A percentile compares a stretch with the other conserved stretches of the same genome.
These are phyloP conservation scores for Spheniscus mendiculus DNA, from an alignment of 2,113 vertebrate species.

Conservation along the genomic window DNA sequence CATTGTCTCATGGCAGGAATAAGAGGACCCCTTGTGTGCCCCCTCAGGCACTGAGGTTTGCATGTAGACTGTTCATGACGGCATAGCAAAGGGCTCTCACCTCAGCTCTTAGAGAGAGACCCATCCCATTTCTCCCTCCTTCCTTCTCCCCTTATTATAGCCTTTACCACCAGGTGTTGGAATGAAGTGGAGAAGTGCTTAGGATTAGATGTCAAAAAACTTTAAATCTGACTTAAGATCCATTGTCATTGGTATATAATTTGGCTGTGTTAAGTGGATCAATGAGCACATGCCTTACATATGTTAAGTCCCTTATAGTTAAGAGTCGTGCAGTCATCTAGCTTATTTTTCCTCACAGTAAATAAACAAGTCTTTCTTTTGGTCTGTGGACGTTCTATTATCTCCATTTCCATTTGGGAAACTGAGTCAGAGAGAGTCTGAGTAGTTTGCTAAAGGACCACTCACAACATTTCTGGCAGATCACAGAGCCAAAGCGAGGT, in stretches of 20 bases:
- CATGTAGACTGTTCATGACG: not conserved
- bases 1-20: not conserved
- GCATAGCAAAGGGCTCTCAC: not conserved
- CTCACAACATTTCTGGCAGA: not conserved
- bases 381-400: not conserved
- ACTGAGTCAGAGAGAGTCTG: not conserved
- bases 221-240: not conserved
- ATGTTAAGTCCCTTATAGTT: not conserved
- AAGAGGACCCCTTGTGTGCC: not conserved
- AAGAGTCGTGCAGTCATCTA: not conserved
- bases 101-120: not conserved
- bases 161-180: not conserved
- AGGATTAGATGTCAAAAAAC: not conserved
- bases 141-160: not conserved
- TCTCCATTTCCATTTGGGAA: not conserved
- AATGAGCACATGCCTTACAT: not conserved
- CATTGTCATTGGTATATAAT: not conserved
- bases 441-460: not conserved
- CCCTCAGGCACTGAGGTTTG: not conserved
- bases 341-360: not conserved
- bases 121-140: not conserved
- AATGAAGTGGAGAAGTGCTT: not conserved
- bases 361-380: not conserved
- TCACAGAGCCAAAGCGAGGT: not conserved
- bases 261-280: not conserved